Percentiles rank a stretch among this genome's conserved stretches.
Evolutionary conservation across 1,140 invertebrate species (phyloP).

Genomic region (Platyura marginata): DNA sequence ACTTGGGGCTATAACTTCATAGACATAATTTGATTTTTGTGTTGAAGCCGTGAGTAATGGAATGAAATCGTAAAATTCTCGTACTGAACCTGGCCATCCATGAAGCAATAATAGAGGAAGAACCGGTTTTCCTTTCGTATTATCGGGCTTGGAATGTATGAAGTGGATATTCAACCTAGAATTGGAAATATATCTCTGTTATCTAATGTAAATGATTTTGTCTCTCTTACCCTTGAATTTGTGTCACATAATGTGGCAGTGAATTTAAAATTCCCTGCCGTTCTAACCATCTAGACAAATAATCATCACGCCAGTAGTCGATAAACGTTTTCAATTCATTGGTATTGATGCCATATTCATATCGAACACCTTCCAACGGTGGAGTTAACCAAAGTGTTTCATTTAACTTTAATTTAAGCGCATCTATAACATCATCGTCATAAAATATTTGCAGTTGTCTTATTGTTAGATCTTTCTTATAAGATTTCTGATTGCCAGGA

Average conservation of each 20-base stretch:
- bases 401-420: conserved; percentile 11
- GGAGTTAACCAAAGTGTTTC: conserved; percentile 14
- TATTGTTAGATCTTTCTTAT: conserved; percentile 11
- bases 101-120: conserved; percentile 59
- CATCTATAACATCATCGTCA: conserved; percentile 10
- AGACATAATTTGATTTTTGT: too few species aligned
- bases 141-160: conserved; percentile 37
- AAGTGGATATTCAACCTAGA: conserved; percentile 48
- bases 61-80: too few species aligned
- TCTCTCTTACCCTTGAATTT: conserved; percentile 36
- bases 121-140: conserved; percentile 28
- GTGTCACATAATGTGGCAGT: conserved; percentile 54
- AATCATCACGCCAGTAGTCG: conserved; percentile 51
- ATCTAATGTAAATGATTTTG: too few species aligned
- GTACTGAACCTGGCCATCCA: conserved; percentile 92
- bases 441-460: conserved; percentile 13
- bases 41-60: too few species aligned
- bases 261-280: conserved; percentile 48
- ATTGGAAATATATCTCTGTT: too few species aligned
- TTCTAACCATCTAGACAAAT: conserved; percentile 44
- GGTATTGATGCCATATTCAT: conserved; percentile 61
- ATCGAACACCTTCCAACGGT: conserved; percentile 43
- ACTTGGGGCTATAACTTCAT: too few species aligned
- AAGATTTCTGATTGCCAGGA: conserved; percentile 12
- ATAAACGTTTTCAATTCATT: conserved; percentile 42